A percentile compares a stretch with the other conserved stretches of the same genome.
These are phyloP conservation scores for Pangasianodon hypophthalmus DNA, from an alignment of 2,113 vertebrate genomes.

Conservation along the genomic window DNA sequence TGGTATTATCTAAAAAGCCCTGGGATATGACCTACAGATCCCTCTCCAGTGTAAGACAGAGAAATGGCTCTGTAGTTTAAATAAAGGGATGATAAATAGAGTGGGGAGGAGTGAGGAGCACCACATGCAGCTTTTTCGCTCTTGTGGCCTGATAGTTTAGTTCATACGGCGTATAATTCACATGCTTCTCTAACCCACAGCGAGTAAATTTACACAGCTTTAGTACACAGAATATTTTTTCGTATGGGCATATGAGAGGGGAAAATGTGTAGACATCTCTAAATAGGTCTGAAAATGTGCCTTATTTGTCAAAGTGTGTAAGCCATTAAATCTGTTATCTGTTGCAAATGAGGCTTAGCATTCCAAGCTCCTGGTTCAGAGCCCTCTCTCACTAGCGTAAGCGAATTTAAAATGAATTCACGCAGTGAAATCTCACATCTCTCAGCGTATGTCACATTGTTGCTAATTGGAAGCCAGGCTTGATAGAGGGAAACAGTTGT, in stretches of 20 bases:
- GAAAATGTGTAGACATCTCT: constrained; percentile 45
- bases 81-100: constrained; percentile 16
- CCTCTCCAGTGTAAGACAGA: constrained; percentile 28
- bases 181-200: constrained; percentile 36
- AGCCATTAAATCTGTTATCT: constrained; percentile 57
- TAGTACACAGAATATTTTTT: constrained; percentile 27
- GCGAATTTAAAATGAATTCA: constrained; percentile 61
- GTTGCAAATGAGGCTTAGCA: constrained; percentile 54
- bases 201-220: constrained; percentile 40
- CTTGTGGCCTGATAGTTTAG: constrained; percentile 7
- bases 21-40: constrained; percentile 40
- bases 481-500: constrained; percentile 53
- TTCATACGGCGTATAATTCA: constrained; percentile 32
- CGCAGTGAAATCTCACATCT: constrained; percentile 55
- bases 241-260: background rate
- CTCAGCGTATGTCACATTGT: constrained; percentile 57
- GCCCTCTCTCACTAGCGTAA: constrained; percentile 48
- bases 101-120: constrained; percentile 17
- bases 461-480: constrained; percentile 58
- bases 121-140: constrained; percentile 10
- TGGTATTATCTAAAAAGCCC: constrained; percentile 54
- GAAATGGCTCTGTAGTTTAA: constrained; percentile 36
- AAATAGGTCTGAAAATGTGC: constrained; percentile 53
- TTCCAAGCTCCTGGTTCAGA: constrained; percentile 51
- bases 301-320: constrained; percentile 57